phyloP scores from a whole-genome alignment of 2,113 vertebrate species.

The Jacana jacana region DNA sequence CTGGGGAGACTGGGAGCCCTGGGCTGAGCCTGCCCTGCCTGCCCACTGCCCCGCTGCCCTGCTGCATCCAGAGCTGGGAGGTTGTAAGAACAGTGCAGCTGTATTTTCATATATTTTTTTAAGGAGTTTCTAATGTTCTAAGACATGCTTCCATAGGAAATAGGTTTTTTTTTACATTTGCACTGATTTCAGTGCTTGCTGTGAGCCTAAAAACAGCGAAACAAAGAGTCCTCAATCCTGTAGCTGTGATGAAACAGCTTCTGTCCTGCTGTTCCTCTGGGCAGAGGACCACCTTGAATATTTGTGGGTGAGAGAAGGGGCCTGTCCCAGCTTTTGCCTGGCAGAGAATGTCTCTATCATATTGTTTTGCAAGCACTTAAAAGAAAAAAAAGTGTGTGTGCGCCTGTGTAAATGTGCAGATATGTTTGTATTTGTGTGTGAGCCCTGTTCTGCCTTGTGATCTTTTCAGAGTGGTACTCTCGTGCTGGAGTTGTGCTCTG shows the following conservation, averaged over 20 bases:
- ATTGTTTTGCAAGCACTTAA: not conserved
- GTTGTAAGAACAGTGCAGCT: not conserved
- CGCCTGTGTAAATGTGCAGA: not conserved
- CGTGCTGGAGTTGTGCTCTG: fast-evolving
- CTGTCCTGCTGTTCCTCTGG: not conserved
- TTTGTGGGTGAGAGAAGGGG: not conserved
- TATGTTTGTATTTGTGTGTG: too few species aligned
- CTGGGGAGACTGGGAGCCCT: not conserved
- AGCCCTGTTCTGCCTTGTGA: not conserved
- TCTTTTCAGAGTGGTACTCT: not conserved
- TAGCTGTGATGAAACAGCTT: not conserved
- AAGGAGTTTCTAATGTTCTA: not conserved
- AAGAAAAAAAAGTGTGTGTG: fast-evolving
- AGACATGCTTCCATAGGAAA: not conserved
- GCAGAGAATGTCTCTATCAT: not conserved
- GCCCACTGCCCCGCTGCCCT: too few species aligned
- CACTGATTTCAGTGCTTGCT: not conserved
- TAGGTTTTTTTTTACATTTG: not conserved
- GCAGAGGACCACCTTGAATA: not conserved
- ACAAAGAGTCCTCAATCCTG: not conserved
- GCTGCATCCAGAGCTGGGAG: too few species aligned
- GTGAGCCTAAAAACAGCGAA: not conserved
- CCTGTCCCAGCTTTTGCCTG: not conserved
- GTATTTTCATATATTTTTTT: too few species aligned
- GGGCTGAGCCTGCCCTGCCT: not conserved